Conservation (phyloP, 2,113 vertebrate genomes). For the Syrmaticus mikado region DNA sequence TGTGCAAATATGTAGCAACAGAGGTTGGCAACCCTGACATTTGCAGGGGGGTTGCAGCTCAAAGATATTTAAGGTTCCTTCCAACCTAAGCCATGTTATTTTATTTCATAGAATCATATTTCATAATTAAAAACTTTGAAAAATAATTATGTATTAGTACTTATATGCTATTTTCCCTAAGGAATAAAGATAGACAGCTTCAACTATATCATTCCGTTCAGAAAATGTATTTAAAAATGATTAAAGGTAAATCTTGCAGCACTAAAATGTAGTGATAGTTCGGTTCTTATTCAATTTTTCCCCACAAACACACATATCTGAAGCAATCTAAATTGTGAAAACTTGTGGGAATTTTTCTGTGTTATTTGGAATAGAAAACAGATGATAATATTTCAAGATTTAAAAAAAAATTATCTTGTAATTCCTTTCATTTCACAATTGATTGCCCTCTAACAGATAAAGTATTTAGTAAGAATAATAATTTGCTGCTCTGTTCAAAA, state of each 20-base stretch:
- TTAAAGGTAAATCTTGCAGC: not conserved
- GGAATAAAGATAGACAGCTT: not conserved
- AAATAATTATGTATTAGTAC: not conserved
- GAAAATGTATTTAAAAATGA: not conserved
- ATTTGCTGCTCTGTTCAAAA: not conserved
- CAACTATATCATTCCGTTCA: not conserved
- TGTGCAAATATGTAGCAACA: not conserved
- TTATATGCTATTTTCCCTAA: not conserved
- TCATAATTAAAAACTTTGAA: not conserved
- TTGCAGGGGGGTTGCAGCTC: no score
- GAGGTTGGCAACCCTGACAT: no score
- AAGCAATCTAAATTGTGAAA: not conserved
- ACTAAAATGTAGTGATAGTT: not conserved
- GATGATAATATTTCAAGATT: not conserved
- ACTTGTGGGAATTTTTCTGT: not conserved
- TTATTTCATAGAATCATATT: no score
- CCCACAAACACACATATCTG: not conserved
- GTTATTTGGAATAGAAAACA: not conserved
- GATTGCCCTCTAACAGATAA: not conserved
- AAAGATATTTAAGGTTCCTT: no score
- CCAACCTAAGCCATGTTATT: no score
- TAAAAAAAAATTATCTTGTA: rapidly evolving
- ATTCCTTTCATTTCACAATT: not conserved
- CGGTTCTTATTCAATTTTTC: rapidly evolving
- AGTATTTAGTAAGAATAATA: not conserved